Conservation (phyloP, 2,797 vertebrate genomes). For the Crenichthys baileyi region DNA sequence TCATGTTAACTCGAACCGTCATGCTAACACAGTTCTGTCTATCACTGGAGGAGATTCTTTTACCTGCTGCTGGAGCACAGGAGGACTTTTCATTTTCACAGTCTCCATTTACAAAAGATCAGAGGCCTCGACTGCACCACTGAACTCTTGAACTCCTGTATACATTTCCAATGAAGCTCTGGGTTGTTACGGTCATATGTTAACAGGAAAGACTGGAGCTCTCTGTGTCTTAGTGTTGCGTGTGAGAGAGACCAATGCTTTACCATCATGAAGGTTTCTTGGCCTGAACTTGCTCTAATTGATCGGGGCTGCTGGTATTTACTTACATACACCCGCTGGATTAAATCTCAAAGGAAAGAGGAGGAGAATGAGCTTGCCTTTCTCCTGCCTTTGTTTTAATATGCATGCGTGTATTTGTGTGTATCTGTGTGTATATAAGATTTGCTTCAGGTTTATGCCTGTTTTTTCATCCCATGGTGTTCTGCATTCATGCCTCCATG, state of each 20-base stretch:
- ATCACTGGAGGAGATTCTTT: slow-evolving; percentile 62
- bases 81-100: slow-evolving; percentile 51
- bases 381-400: slow-evolving; percentile 57
- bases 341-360: slow-evolving; percentile 72
- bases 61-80: slow-evolving; percentile 51
- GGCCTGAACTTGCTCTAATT: slow-evolving; percentile 67
- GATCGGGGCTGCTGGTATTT: slow-evolving; percentile 75
- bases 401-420: slow-evolving; percentile 34
- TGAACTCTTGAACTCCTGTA: slow-evolving; percentile 69
- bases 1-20: slow-evolving; percentile 67
- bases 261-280: slow-evolving; percentile 64
- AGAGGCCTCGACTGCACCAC: slow-evolving; percentile 49
- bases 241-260: slow-evolving; percentile 42
- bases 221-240: slow-evolving; percentile 30
- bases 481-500: slow-evolving; percentile 52
- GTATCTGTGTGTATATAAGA: not conserved
- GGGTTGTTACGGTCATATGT: slow-evolving; percentile 62
- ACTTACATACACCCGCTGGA: slow-evolving; percentile 70
- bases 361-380: slow-evolving; percentile 56
- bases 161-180: slow-evolving; percentile 68
- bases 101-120: slow-evolving; percentile 67
- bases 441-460: slow-evolving; percentile 13
- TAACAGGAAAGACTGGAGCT: slow-evolving; percentile 56
- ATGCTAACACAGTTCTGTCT: slow-evolving; percentile 52
- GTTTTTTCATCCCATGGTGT: slow-evolving; percentile 46